Evolutionary conservation across 1,140 invertebrate genomes (phyloP).

Genomic region (Diorhabda elongata): DNA sequence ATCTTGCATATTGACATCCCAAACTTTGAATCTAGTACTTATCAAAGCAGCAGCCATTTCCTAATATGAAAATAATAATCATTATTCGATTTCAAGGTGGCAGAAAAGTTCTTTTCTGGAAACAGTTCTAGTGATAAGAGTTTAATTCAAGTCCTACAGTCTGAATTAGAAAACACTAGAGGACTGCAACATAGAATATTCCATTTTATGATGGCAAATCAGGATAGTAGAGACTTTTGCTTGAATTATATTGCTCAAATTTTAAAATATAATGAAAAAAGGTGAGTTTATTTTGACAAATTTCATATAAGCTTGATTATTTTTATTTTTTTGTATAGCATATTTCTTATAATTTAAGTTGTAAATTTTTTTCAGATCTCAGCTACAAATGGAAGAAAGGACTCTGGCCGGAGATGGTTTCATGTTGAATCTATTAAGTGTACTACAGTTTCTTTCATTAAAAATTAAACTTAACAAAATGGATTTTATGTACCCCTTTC

Average conservation of each 20-base stretch:
- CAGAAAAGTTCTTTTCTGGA: constrained; percentile 61
- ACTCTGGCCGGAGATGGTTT: constrained; percentile 86
- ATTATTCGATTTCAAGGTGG: constrained; percentile 34
- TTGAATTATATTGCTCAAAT: constrained; percentile 74
- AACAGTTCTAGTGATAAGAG: constrained; percentile 54
- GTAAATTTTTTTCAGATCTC: constrained; percentile 50
- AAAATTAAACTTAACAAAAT: constrained; percentile 83
- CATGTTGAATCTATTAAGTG: constrained; percentile 88
- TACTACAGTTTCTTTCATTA: constrained; percentile 81
- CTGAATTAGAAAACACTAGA: constrained; percentile 69
- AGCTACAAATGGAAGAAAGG: constrained; percentile 83
- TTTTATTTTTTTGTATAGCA: too few relatives aligned
- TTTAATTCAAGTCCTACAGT: constrained; percentile 62
- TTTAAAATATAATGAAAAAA: constrained; percentile 76
- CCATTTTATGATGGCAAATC: constrained; percentile 78
- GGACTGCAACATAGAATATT: constrained; percentile 75
- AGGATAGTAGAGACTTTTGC: constrained; percentile 65
- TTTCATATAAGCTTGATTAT: background rate
- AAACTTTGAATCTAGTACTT: too few relatives aligned
- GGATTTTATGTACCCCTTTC: constrained; percentile 83
- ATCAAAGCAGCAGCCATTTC: too few relatives aligned
- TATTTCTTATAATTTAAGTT: too few relatives aligned
- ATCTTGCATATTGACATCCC: too few relatives aligned
- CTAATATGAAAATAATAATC: too few relatives aligned
- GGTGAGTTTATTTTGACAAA: constrained; percentile 40